These are phyloP conservation scores for Mechanitis messenoides DNA, from an alignment of 2,888 invertebrate genomes.

Conservation along the genomic window DNA sequence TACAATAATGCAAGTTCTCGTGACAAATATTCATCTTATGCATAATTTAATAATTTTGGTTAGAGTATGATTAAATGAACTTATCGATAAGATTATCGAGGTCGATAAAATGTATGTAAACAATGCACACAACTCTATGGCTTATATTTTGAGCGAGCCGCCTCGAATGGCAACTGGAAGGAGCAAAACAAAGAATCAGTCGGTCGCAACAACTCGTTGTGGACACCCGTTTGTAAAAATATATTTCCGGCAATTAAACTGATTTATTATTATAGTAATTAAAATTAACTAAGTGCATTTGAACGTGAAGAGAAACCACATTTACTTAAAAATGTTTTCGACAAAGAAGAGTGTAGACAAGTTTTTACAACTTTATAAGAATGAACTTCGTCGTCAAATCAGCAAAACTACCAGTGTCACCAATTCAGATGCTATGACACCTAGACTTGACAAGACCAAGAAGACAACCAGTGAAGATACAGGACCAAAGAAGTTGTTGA, in stretches of 20 bases:
- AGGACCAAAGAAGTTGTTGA: conserved; percentile 66
- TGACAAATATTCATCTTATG: conserved; percentile 4
- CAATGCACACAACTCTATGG: conserved; percentile 51
- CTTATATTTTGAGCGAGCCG: conserved; percentile 48
- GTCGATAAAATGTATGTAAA: conserved; percentile 66
- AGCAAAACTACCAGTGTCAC: conserved; percentile 78
- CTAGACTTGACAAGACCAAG: conserved; percentile 62
- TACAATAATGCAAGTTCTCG: conserved; percentile 9
- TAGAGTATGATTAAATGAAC: conserved; percentile 11
- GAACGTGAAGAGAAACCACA: conserved; percentile 1
- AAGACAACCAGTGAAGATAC: conserved; percentile 56
- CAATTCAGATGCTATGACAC: conserved; percentile 77
- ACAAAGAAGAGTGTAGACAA: conserved; percentile 61
- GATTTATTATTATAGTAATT: conserved; percentile 10
- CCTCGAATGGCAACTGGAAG: conserved; percentile 60
- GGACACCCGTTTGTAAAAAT: conserved; percentile 40
- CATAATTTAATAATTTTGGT: neutral
- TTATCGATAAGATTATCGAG: conserved; percentile 31
- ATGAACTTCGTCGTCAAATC: conserved; percentile 71
- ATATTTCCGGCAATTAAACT: conserved; percentile 6
- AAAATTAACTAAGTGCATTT: neutral
- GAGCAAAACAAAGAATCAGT: conserved; percentile 74
- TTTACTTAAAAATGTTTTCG: conserved; percentile 53
- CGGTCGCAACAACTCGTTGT: conserved; percentile 50
- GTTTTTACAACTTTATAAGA: conserved; percentile 60